Evolutionary conservation across 2,797 vertebrate species (phyloP).

Genomic region (Melanotaenia parkinsoni): DNA sequence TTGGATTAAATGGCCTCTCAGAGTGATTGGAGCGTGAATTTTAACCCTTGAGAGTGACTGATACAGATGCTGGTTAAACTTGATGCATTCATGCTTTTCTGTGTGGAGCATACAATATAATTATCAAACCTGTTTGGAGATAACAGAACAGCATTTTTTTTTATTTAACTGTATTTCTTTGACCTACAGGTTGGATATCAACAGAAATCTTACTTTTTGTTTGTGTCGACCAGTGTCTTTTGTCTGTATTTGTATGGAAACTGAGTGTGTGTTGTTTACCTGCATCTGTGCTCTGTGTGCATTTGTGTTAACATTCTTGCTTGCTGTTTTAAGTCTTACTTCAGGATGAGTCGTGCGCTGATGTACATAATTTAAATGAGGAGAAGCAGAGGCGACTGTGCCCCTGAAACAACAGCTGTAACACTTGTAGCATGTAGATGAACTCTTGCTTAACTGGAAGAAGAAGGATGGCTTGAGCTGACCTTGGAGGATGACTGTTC

Average conservation of each 20-base stretch:
- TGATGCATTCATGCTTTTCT: constrained; percentile 29
- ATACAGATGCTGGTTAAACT: constrained; percentile 27
- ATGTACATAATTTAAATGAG: constrained; percentile 31
- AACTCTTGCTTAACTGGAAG: constrained; percentile 44
- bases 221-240: constrained; percentile 27
- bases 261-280: constrained; percentile 14
- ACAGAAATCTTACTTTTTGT: constrained; percentile 26
- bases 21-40: constrained; percentile 40
- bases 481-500: constrained; percentile 24
- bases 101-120: not conserved
- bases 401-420: constrained; percentile 17
- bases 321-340: constrained; percentile 53
- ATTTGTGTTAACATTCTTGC: constrained; percentile 62
- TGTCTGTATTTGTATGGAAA: constrained; percentile 40
- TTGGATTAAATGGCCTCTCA: constrained; percentile 44
- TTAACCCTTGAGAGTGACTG: constrained; percentile 39
- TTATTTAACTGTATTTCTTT: constrained; percentile 26
- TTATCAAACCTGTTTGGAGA: constrained; percentile 17
- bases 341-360: constrained; percentile 67
- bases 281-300: constrained; percentile 55
- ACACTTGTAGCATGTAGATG: constrained; percentile 5
- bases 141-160: constrained; percentile 10
- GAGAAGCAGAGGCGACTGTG: constrained; percentile 7
- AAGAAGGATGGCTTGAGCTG: constrained; percentile 29
- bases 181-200: constrained; percentile 45